phyloP scores from a whole-genome alignment of 2,797 vertebrate genomes.

The Melanotaenia trifasciata region DNA sequence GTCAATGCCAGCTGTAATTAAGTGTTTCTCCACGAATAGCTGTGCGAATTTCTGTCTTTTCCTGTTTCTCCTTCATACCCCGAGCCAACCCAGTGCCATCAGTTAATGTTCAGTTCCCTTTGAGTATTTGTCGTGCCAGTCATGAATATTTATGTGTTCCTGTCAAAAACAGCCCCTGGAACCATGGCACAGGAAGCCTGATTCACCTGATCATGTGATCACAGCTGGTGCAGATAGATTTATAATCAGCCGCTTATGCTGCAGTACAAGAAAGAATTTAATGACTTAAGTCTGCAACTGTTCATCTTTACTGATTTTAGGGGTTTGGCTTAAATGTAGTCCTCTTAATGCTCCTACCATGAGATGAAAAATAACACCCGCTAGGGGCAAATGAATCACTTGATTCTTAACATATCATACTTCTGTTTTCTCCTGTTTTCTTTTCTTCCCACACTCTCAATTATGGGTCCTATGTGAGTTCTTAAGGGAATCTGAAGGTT shows the following conservation, averaged over 20 bases:
- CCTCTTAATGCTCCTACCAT: slow-evolving; percentile 1
- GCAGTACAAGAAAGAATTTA: not conserved
- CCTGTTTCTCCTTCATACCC: slow-evolving; percentile 49
- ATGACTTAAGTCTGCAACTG: not conserved
- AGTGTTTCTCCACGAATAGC: slow-evolving; percentile 31
- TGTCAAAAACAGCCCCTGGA: slow-evolving; percentile 59
- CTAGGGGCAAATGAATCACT: not conserved
- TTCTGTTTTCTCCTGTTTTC: not conserved
- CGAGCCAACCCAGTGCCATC: slow-evolving; percentile 36
- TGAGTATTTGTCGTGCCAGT: slow-evolving; percentile 60
- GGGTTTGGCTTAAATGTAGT: not conserved
- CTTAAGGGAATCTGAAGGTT: not conserved
- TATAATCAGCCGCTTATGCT: slow-evolving; percentile 9
- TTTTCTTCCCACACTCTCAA: slow-evolving; percentile 16
- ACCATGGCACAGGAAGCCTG: slow-evolving; percentile 52
- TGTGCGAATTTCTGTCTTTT: slow-evolving; percentile 62
- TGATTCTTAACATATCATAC: not conserved
- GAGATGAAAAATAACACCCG: slow-evolving; percentile 28
- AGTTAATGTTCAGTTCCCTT: slow-evolving; percentile 43
- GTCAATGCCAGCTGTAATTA: slow-evolving; percentile 44
- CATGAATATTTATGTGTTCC: slow-evolving; percentile 74
- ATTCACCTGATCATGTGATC: slow-evolving; percentile 60
- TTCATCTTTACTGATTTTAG: slow-evolving; percentile 19
- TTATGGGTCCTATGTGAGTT: not conserved
- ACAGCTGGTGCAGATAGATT: slow-evolving; percentile 44